These are phyloP conservation scores for Ips typographus DNA, from an alignment of 1,140 invertebrate genomes.

Conservation along the genomic window DNA sequence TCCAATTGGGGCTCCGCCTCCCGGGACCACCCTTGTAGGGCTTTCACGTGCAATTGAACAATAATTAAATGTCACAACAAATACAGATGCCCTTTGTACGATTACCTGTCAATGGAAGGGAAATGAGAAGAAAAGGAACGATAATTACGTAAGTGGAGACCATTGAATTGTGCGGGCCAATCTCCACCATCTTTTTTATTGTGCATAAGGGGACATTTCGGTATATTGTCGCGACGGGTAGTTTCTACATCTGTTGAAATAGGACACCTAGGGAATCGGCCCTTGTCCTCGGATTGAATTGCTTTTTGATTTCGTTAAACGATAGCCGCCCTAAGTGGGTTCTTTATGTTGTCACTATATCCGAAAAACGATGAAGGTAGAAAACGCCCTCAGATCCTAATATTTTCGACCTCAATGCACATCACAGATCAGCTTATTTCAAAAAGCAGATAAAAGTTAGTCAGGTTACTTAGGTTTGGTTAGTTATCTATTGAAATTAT, in stretches of 20 bases:
- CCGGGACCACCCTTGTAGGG: background rate
- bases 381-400: too few species aligned
- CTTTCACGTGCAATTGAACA: conserved; percentile 17
- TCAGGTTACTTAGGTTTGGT: too few species aligned
- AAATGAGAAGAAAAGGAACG: conserved; percentile 14
- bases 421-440: too few species aligned
- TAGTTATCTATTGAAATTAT: too few species aligned
- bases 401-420: too few species aligned
- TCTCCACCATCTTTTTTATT: conserved; percentile 26
- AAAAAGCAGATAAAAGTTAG: too few species aligned
- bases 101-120: conserved; percentile 19
- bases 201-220: conserved; percentile 17
- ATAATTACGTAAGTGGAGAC: conserved; percentile 27
- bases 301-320: conserved; percentile 26
- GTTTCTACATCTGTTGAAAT: conserved; percentile 28
- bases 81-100: conserved; percentile 14
- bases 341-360: conserved; percentile 8
- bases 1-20: background rate
- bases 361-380: too few species aligned
- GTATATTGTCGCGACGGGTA: conserved; percentile 26
- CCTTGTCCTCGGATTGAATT: conserved; percentile 23
- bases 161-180: conserved; percentile 24
- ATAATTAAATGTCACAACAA: conserved; percentile 19
- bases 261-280: conserved; percentile 23
- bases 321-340: conserved; percentile 20